phyloP scores from a whole-genome alignment of 2,113 vertebrate species.

The Prunella himalayana region DNA sequence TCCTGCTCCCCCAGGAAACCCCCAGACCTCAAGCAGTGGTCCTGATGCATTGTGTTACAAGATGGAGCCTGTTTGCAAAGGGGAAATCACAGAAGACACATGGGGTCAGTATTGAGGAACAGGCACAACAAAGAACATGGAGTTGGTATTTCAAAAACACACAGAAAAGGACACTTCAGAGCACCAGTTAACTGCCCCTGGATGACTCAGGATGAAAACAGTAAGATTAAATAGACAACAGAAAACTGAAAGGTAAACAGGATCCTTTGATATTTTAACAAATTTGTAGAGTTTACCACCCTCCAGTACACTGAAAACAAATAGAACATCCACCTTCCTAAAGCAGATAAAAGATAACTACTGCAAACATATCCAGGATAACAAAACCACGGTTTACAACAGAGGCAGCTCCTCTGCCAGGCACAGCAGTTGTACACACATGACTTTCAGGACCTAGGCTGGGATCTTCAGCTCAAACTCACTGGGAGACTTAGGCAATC shows the following conservation, averaged over 20 bases:
- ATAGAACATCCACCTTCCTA: background rate
- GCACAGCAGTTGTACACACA: background rate
- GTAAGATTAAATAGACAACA: background rate
- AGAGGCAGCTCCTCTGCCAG: background rate
- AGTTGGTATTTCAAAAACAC: background rate
- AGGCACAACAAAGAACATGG: background rate
- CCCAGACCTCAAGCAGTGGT: background rate
- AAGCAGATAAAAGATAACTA: background rate
- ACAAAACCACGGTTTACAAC: background rate
- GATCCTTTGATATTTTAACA: background rate
- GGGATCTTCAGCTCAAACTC: background rate
- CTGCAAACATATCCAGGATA: background rate
- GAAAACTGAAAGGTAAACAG: background rate
- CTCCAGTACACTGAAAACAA: background rate
- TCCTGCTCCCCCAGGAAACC: background rate
- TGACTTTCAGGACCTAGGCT: background rate
- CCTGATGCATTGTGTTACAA: rapidly evolving
- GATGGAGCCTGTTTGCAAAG: background rate
- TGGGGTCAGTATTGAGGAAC: background rate
- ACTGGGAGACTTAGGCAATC: background rate
- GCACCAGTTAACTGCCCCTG: background rate
- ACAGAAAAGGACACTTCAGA: background rate
- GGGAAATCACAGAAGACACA: background rate
- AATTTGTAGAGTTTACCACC: background rate
- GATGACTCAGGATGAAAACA: background rate